Conservation (phyloP, 2,797 vertebrate species). For the Bufotes viridis region DNA sequence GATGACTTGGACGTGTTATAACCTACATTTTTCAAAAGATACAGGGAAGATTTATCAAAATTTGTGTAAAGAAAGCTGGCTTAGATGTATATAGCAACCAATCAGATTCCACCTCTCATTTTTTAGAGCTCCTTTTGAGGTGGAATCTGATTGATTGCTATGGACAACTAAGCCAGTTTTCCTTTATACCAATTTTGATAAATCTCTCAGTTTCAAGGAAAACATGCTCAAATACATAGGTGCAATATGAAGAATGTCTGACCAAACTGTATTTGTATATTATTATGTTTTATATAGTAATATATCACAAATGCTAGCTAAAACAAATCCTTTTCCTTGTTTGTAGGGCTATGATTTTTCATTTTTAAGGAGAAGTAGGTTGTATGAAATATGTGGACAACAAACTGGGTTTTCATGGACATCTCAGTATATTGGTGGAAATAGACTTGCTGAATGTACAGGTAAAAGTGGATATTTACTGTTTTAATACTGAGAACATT, state of each 20-base stretch:
- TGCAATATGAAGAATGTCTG: not conserved
- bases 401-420: constrained; percentile 71
- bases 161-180: too few relatives aligned
- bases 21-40: too few relatives aligned
- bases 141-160: too few relatives aligned
- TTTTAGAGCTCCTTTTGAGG: too few relatives aligned
- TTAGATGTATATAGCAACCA: too few relatives aligned
- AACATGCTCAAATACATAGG: not conserved
- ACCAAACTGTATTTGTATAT: not conserved
- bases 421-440: constrained; percentile 71
- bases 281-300: not conserved
- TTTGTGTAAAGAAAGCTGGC: too few relatives aligned
- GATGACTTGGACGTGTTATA: too few relatives aligned
- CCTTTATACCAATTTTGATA: too few relatives aligned
- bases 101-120: too few relatives aligned
- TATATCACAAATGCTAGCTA: not conserved
- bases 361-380: constrained; percentile 72
- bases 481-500: not conserved
- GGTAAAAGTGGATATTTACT: constrained; percentile 73
- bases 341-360: constrained; percentile 76
- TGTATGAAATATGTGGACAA: constrained; percentile 74
- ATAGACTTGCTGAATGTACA: constrained; percentile 74
- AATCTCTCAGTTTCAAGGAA: not conserved
- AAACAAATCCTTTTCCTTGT: too few relatives aligned
- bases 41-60: too few relatives aligned